phyloP scores from a whole-genome alignment of 64 coral and sea anemone genomes.

The Pocillopora verrucosa region DNA sequence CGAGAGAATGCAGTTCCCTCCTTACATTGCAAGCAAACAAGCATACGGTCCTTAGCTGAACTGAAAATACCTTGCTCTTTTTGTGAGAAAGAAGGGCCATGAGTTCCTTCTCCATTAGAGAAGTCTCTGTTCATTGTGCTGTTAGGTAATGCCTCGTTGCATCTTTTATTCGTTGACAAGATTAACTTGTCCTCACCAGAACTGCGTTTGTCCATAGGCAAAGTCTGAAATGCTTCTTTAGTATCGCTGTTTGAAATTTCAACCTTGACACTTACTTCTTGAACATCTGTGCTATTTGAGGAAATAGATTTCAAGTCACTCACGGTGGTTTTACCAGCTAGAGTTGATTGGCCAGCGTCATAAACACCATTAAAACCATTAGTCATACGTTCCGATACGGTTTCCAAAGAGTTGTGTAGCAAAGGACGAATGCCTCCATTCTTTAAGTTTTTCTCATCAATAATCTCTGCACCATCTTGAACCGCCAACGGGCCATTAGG shows the following conservation, averaged over 20 bases:
- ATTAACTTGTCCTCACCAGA: background rate
- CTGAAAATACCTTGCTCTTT: background rate
- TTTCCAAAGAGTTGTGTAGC: background rate
- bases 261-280: background rate
- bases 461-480: background rate
- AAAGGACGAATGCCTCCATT: background rate
- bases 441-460: background rate
- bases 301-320: background rate
- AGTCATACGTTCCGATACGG: background rate
- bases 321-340: background rate
- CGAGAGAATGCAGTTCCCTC: background rate
- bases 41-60: background rate
- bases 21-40: background rate
- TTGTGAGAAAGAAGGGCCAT: background rate
- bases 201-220: too few species aligned
- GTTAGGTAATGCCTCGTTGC: background rate
- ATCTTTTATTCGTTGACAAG: background rate
- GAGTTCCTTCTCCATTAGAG: background rate
- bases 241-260: background rate
- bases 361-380: background rate
- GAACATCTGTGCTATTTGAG: background rate
- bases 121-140: background rate
- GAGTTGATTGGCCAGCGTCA: background rate
- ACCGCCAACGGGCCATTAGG: background rate
- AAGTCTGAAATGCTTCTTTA: too few species aligned